Percentiles rank a stretch among this genome's conserved stretches.
These are phyloP conservation scores for Sigmodon hispidus DNA, from an alignment of 2,113 vertebrate species.

Conservation along the genomic window DNA sequence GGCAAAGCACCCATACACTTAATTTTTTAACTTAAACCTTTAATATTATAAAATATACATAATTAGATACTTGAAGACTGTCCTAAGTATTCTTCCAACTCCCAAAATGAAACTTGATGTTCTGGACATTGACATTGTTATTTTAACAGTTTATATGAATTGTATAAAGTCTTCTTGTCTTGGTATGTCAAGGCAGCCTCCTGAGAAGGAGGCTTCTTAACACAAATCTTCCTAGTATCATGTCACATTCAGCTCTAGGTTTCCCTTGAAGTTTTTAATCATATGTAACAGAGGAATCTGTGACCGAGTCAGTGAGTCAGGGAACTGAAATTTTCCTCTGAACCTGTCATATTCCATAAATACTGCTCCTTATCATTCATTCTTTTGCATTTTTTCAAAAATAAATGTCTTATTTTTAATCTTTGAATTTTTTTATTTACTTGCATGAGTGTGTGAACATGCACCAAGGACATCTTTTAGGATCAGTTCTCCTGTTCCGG, in stretches of 20 bases:
- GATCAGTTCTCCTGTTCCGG: not conserved
- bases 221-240: not conserved
- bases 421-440: not conserved
- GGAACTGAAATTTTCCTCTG: not conserved
- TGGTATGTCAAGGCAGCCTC: not conserved
- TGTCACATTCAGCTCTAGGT: slow-evolving; percentile 2
- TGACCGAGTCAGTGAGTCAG: not conserved
- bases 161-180: not conserved
- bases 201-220: not conserved
- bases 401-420: too few relatives aligned
- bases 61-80: not conserved
- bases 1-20: not conserved
- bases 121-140: not conserved
- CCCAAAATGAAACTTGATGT: not conserved
- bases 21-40: not conserved
- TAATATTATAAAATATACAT: slow-evolving; percentile 29
- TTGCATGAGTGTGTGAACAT: too few relatives aligned
- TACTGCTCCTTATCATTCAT: not conserved
- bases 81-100: not conserved
- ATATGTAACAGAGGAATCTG: not conserved
- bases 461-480: not conserved
- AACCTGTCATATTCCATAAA: not conserved
- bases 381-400: slow-evolving; percentile 43
- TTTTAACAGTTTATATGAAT: slow-evolving; percentile 25
- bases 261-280: slow-evolving; percentile 2